phyloP scores from a whole-genome alignment of 1,140 invertebrate species.

The Trichonephila clavata region DNA sequence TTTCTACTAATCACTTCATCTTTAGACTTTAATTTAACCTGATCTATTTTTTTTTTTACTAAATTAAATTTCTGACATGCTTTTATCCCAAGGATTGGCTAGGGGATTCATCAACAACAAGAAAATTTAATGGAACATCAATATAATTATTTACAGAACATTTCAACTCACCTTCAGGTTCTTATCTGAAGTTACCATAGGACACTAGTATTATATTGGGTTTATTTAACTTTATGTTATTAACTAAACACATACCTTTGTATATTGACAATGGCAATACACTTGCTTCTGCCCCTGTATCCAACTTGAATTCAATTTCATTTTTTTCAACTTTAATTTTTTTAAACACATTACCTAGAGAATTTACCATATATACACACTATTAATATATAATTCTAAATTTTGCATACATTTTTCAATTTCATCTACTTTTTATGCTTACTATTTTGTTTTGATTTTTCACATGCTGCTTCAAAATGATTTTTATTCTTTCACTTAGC shows the following conservation, averaged over 20 bases:
- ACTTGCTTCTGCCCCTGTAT: slow-evolving; percentile 54
- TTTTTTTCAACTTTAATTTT: neutral
- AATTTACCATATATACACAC: neutral
- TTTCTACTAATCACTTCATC: no score
- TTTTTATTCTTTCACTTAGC: slow-evolving; percentile 19
- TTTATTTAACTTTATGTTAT: neutral
- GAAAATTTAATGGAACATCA: neutral
- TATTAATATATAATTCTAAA: slow-evolving; percentile 9
- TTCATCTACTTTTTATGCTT: slow-evolving; percentile 33
- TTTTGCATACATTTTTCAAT: neutral
- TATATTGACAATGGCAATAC: slow-evolving; percentile 16
- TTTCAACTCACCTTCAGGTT: slow-evolving; percentile 34
- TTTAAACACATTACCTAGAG: slow-evolving; percentile 7
- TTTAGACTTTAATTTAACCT: neutral
- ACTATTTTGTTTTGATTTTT: neutral
- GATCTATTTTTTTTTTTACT: neutral
- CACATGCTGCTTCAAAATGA: neutral
- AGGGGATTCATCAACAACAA: slow-evolving; percentile 28
- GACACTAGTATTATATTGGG: slow-evolving; percentile 23
- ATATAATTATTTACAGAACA: neutral
- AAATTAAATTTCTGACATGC: slow-evolving; percentile 40
- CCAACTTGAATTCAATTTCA: slow-evolving; percentile 50
- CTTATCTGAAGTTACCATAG: slow-evolving; percentile 42
- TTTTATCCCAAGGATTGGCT: slow-evolving; percentile 34
- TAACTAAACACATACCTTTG: neutral